phyloP scores from a whole-genome alignment of 1,140 invertebrate genomes.

The Caerostris extrusa region DNA sequence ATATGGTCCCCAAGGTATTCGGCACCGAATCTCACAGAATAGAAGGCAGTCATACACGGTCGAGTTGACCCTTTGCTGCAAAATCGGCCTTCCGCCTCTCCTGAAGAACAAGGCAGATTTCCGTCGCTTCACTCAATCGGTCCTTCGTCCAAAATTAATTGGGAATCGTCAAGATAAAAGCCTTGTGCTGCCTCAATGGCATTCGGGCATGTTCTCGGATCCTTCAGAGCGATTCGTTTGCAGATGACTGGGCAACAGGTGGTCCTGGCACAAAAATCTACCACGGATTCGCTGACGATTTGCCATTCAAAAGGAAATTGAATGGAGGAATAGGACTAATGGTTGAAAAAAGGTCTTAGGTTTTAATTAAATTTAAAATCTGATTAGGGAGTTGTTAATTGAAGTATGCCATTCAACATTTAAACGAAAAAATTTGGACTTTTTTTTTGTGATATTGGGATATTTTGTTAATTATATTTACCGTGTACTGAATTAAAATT shows the following conservation, averaged over 20 bases:
- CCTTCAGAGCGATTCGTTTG: conserved; percentile 5
- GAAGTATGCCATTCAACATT: no score
- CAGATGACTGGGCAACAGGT: conserved; percentile 14
- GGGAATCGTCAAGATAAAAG: conserved; percentile 25
- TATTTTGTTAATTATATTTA: no score
- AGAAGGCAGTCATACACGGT: not conserved
- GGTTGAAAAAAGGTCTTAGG: no score
- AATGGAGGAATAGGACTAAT: no score
- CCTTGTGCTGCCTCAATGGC: not conserved
- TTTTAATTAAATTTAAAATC: no score
- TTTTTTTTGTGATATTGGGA: no score
- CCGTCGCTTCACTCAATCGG: conserved; percentile 25
- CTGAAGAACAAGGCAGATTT: conserved; percentile 20
- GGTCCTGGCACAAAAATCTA: not conserved
- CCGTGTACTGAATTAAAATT: no score
- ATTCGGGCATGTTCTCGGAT: not conserved
- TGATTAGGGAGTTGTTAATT: no score
- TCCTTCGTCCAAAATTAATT: conserved; percentile 18
- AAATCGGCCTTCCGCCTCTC: conserved; percentile 16
- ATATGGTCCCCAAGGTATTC: not conserved
- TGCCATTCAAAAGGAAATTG: not conserved
- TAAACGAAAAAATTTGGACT: no score
- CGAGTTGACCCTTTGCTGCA: conserved; percentile 10
- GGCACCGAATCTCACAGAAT: not conserved
- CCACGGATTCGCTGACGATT: not conserved